phyloP scores from a whole-genome alignment of 2,113 vertebrate species.

The Mola mola region DNA sequence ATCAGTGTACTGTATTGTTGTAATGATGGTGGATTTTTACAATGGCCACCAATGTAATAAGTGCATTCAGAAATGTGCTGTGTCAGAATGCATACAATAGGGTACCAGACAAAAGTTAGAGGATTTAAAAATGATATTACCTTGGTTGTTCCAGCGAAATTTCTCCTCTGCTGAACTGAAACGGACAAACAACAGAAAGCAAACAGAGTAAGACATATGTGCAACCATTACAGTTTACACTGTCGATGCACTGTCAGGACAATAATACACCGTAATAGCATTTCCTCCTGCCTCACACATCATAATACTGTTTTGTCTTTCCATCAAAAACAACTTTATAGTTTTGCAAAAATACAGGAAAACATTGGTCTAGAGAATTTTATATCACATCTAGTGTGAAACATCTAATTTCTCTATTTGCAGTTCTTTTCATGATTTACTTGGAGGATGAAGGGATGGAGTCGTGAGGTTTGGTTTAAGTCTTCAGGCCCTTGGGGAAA shows the following conservation, averaged over 20 bases:
- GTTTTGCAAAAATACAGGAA: too few species aligned
- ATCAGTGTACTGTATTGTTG: too few species aligned
- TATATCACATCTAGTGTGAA: not conserved
- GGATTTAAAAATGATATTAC: conserved; percentile 74
- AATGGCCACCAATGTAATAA: conserved; percentile 12
- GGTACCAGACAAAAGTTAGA: not conserved
- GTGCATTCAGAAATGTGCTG: conserved; percentile 20
- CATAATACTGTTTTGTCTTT: not conserved
- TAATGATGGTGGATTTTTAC: too few species aligned
- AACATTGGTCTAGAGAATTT: too few species aligned
- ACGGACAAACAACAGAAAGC: conserved; percentile 64
- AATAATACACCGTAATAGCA: too few species aligned
- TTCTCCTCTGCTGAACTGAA: conserved; percentile 96
- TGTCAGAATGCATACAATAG: conserved; percentile 26
- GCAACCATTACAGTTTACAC: not conserved
- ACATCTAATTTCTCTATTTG: not conserved
- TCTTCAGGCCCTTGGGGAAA: conserved; percentile 4
- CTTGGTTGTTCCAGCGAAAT: conserved; percentile 99
- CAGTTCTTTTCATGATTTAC: conserved; percentile 1
- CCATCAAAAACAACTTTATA: too few species aligned
- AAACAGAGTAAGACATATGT: conserved; percentile 34
- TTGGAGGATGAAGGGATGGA: not conserved
- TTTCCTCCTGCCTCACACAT: too few species aligned
- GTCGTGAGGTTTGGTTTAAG: not conserved
- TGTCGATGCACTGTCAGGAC: not conserved